Evolutionary conservation across 2,113 vertebrate species (phyloP), one percentile per base, ranked within the genome.

Genomic region (Parus major): DNA sequence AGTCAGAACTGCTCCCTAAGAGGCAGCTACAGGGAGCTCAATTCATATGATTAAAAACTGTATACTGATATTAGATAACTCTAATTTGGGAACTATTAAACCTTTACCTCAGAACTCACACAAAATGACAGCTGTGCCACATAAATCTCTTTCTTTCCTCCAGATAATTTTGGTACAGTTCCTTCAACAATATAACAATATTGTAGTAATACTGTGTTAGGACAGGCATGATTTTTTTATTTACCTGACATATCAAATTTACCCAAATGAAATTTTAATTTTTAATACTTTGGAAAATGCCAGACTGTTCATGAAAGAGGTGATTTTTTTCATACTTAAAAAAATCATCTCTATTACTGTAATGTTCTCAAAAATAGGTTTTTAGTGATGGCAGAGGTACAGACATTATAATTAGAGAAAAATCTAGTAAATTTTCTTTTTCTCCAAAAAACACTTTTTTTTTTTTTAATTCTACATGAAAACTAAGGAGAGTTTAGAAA

Each of bases 371-470:
- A 75, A 90, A 92, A 42, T 12, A 55, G 0, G 3, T 31, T 71
- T 27, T 69, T 49, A 20, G 6, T 53, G 8, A 76, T 52, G 10
- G 15, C 3, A 87, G 9, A 57, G 3, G 4, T 49, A 53, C 0
- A 79, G 15, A 44, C 0, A 68, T 22, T 47, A 23, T 10, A 57
- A 71, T 19, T 35, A 15, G 2, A 27, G 10, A 75, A 79, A 55
- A 56, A 44, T 35, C 15, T 39, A 36, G 9, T 27, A 21, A 52
- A 44, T 47, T 92, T 55, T 3, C 1, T 28, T 77, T 72, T 27
- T 57, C 36, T 8, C 16, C 8, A 61, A 53, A 44, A 23, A 7
- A 21, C 0, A 0, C 3, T 11, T 39, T 39, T 39, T 39, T 39
- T 4, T 7, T 15, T 44, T 83, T 68, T 60, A 23, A 27, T 61